Evolutionary conservation across 2,888 invertebrate genomes (phyloP).

Genomic region (Heliothis peltigera): DNA sequence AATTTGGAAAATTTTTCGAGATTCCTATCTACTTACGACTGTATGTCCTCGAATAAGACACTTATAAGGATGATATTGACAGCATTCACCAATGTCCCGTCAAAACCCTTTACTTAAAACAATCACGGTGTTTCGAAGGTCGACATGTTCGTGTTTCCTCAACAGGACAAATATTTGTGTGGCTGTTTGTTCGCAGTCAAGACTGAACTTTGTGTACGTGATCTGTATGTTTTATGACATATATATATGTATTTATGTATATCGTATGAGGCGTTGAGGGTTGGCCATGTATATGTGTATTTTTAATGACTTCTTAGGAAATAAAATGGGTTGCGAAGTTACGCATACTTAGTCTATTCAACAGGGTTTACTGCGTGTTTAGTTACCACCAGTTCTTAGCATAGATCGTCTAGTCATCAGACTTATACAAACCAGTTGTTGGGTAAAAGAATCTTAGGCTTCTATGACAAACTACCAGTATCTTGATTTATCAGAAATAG

Average conservation of each 20-base stretch:
- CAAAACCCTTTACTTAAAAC: conserved; percentile 2
- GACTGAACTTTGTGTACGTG: conserved; percentile 44
- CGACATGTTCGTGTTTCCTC: conserved; percentile 41
- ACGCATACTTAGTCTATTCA: no score
- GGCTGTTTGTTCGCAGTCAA: conserved; percentile 48
- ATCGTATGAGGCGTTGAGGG: conserved; percentile 19
- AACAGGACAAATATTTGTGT: conserved; percentile 55
- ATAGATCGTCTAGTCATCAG: no score
- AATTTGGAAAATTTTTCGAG: no score
- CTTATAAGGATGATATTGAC: neutral
- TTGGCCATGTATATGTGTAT: neutral
- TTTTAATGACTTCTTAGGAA: neutral
- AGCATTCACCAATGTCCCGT: neutral
- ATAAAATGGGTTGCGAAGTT: neutral
- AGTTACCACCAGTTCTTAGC: no score
- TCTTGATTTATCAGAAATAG: no score
- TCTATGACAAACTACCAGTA: no score
- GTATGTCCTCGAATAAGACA: neutral
- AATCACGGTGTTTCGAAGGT: conserved; percentile 33
- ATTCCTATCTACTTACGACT: no score
- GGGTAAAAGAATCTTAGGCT: no score
- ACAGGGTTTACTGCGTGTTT: no score
- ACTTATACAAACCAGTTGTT: no score
- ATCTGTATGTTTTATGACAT: conserved; percentile 27
- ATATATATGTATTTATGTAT: conserved; percentile 15